Conservation (phyloP, 2,888 invertebrate species). For the Agrenia bidenticulata region DNA sequence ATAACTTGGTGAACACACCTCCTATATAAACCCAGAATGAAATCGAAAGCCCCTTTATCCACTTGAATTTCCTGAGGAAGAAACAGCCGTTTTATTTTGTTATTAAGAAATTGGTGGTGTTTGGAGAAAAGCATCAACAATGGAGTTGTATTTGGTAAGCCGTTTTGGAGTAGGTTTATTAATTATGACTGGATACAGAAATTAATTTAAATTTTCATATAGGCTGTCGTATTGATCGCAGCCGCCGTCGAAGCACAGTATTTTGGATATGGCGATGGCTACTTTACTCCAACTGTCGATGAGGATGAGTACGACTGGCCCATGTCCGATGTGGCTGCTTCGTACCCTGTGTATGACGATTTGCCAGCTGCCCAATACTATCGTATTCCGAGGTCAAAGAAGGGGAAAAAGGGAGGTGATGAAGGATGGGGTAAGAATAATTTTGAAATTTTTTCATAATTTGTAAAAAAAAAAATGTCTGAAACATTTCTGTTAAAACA, state of each 20-base stretch:
- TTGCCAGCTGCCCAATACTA: not conserved
- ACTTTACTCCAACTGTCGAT: not conserved
- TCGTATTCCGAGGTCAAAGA: slow-evolving; percentile 2
- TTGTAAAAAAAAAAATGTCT: no score
- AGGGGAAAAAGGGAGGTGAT: slow-evolving; percentile 6
- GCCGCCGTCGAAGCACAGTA: slow-evolving; percentile 9
- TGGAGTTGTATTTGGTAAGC: slow-evolving; percentile 4
- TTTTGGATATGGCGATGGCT: not conserved
- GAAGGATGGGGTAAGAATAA: not conserved
- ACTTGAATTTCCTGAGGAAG: slow-evolving; percentile 1
- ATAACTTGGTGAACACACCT: not conserved
- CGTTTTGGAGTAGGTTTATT: no score
- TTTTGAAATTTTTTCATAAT: no score
- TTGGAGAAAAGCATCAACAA: not conserved
- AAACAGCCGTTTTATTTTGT: not conserved
- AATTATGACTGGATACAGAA: no score
- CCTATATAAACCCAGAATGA: slow-evolving; percentile 14
- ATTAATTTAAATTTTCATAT: no score
- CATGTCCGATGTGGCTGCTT: not conserved
- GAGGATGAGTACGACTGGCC: slow-evolving; percentile 9
- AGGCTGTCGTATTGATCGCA: slow-evolving; percentile 10
- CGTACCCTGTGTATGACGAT: slow-evolving; percentile 10
- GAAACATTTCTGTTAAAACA: no score
- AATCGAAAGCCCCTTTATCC: slow-evolving; percentile 13
- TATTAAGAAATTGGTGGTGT: not conserved